Evolutionary conservation across 35 echinoderm and acorn worm genomes (phyloP).

Genomic region (Hemicentrotus pulcherrimus): DNA sequence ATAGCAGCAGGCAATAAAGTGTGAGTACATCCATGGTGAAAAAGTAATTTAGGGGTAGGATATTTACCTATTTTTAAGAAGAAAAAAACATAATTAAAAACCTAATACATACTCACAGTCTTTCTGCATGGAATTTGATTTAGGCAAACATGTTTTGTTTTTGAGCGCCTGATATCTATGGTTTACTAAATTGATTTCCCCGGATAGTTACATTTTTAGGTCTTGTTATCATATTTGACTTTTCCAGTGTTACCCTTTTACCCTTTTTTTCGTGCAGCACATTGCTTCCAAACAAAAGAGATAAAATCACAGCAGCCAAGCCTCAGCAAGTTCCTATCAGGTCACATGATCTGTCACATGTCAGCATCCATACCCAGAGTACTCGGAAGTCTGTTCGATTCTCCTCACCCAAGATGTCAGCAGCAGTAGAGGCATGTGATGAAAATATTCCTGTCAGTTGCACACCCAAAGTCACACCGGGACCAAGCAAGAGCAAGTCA

Average conservation of each 20-base stretch:
- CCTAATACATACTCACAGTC: no score
- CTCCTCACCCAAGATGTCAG: background rate
- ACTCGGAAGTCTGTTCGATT: conserved; percentile 17
- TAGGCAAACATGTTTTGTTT: no score
- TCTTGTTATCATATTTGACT: background rate
- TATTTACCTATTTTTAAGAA: no score
- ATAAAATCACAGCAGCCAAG: background rate
- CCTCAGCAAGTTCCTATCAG: background rate
- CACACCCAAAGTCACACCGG: background rate
- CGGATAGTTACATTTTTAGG: background rate
- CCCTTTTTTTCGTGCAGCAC: background rate
- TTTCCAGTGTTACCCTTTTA: background rate
- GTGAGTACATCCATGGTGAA: background rate
- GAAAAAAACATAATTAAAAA: no score
- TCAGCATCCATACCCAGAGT: background rate
- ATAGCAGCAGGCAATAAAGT: background rate
- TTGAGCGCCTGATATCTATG: no score
- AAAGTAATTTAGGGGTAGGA: background rate
- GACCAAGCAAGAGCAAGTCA: background rate
- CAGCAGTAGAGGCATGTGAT: background rate
- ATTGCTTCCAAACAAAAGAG: background rate
- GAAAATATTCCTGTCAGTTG: background rate
- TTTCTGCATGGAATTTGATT: no score
- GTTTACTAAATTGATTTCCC: no score
- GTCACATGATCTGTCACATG: background rate